phyloP scores from a whole-genome alignment of 2,888 invertebrate species.

The Limenitis arthemis region DNA sequence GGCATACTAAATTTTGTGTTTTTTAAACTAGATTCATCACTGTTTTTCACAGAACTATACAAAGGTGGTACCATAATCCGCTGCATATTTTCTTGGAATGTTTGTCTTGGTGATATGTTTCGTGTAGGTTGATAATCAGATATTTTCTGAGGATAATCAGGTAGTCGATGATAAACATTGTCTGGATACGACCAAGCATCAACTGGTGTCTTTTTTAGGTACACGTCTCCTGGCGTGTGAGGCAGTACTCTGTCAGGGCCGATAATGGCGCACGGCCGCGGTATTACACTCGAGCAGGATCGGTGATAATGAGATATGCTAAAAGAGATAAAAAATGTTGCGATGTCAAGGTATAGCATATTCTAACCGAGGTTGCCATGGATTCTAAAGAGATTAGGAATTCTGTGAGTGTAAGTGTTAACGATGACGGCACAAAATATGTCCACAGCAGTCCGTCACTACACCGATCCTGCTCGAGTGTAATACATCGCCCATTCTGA shows the following conservation, averaged over 20 bases:
- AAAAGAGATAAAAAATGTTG: conserved; percentile 39
- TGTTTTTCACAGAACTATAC: conserved; percentile 46
- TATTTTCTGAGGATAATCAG: conserved; percentile 54
- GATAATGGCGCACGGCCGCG: conserved; percentile 68
- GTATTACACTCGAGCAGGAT: too few species aligned
- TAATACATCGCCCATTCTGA: conserved; percentile 49
- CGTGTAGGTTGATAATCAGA: conserved; percentile 48
- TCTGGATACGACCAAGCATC: conserved; percentile 52
- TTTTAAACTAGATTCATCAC: conserved; percentile 48
- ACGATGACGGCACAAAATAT: conserved; percentile 56
- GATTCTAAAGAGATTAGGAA: conserved; percentile 63
- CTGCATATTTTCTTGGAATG: conserved; percentile 69
- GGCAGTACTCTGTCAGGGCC: conserved; percentile 62
- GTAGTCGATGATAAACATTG: conserved; percentile 44
- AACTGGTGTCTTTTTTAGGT: conserved; percentile 43
- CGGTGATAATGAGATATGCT: conserved; percentile 27
- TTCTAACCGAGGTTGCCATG: conserved; percentile 47
- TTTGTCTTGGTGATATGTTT: conserved; percentile 69
- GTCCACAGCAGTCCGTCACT: conserved; percentile 40
- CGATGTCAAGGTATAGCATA: conserved; percentile 34
- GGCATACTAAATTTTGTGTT: conserved; percentile 48
- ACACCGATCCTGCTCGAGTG: conserved; percentile 31
- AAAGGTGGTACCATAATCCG: conserved; percentile 61
- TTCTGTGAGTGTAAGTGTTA: conserved; percentile 47
- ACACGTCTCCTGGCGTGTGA: conserved; percentile 41